Percentiles rank a stretch among this genome's conserved stretches.
These are phyloP conservation scores for Ctenomys sociabilis DNA, from an alignment of 2,113 vertebrate species.

Conservation along the genomic window DNA sequence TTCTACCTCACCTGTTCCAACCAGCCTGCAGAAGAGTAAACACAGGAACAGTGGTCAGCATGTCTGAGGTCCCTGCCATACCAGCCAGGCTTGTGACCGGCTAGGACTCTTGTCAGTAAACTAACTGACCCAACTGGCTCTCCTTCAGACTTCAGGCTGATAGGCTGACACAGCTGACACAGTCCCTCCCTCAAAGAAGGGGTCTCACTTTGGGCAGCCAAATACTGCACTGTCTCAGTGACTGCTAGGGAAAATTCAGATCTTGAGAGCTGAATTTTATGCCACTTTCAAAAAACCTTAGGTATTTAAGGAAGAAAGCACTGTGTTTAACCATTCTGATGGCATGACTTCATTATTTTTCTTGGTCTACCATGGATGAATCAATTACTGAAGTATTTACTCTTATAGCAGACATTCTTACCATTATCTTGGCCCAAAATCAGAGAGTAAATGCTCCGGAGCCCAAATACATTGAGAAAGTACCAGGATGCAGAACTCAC, in stretches of 20 bases:
- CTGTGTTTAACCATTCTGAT: not conserved
- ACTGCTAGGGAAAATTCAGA: not conserved
- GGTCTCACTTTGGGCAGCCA: not conserved
- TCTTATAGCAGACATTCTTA: constrained; percentile 82
- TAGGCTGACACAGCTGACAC: not conserved
- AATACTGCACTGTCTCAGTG: not conserved
- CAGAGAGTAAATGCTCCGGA: constrained; percentile 98
- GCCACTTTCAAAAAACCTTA: not conserved
- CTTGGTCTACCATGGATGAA: not conserved
- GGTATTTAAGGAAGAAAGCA: not conserved
- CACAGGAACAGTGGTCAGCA: not conserved
- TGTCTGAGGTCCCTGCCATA: not conserved
- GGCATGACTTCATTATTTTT: not conserved
- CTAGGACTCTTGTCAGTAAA: not conserved
- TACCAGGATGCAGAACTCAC: constrained; percentile 99
- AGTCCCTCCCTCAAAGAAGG: not conserved
- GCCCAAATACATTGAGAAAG: constrained; percentile 99
- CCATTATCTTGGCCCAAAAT: constrained; percentile 99
- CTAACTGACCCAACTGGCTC: not conserved
- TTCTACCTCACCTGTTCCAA: not conserved
- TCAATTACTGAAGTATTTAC: not conserved
- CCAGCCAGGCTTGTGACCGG: not conserved
- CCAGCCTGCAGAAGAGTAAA: not conserved
- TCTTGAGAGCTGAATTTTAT: not conserved
- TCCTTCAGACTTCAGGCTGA: not conserved